A percentile compares a stretch with the other conserved stretches of the same genome.
phyloP scores from a whole-genome alignment of 2,113 vertebrate genomes.

The Cettia cetti region DNA sequence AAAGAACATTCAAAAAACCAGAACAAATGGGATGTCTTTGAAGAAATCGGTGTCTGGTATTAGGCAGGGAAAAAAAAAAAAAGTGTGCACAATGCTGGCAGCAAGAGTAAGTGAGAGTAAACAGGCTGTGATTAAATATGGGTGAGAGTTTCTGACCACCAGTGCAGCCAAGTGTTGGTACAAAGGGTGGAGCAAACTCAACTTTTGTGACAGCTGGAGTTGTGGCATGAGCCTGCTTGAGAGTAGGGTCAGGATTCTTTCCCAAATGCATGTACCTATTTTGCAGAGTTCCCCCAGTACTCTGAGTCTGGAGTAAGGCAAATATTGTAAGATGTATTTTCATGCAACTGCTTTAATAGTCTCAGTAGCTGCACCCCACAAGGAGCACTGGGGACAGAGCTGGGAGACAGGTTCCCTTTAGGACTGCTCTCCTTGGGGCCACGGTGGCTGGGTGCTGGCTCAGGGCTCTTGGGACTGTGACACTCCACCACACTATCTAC shows the following conservation, averaged over 20 bases:
- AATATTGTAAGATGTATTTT: not conserved
- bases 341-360: not conserved
- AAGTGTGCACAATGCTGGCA: not conserved
- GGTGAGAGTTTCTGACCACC: not conserved
- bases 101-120: not conserved
- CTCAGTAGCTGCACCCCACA: not conserved
- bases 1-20: not conserved
- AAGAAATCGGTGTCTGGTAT: not conserved
- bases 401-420: rapidly evolving
- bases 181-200: not conserved
- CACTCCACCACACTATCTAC: not conserved
- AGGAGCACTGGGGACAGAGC: not conserved
- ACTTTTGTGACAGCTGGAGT: not conserved
- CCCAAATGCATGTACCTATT: not conserved
- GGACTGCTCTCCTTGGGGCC: not conserved
- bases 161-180: not conserved
- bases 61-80: not conserved
- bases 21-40: not conserved
- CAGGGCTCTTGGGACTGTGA: not conserved
- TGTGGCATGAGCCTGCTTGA: not conserved
- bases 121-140: rapidly evolving
- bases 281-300: rapidly evolving
- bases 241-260: not conserved
- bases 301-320: not conserved
- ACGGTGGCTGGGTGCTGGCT: not conserved